Evolutionary conservation across 1,140 invertebrate genomes (phyloP), one percentile per base, ranked within the genome.

Genomic region (Steinernema feltiae): DNA sequence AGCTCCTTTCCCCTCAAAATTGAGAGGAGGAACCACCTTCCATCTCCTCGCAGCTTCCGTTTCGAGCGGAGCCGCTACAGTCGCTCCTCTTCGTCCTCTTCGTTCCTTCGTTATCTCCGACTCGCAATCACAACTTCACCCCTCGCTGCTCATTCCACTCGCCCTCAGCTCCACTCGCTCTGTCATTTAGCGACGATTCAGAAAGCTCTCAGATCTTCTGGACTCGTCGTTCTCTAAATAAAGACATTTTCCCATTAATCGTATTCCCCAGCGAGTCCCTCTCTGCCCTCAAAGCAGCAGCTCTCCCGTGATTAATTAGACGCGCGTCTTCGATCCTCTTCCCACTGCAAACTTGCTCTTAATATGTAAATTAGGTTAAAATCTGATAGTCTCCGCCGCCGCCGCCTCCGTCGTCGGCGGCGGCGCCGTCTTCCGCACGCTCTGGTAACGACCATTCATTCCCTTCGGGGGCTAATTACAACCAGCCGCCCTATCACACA

Each of bases 351-450:
- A 63, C 53, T 63, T 63, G 53, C 53, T 63, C 53, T 63, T 63
- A 63, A 63, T 63, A 63, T 63, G 53, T 63, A 63, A 63, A 63
- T 63, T 63, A 63, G 53, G 53, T 63, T 63, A 63, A 63, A 63
- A 63, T 63, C 53, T 63, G 53, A 63, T 63, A 15, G 53, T 63
- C 53, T 63, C 15, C 24, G 53, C 12, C 53, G 12, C 53, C 15
- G 12, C 7, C 53, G 15, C 53, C 15, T 63, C 53, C 3, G 53
- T 15, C 24, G 3, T n/a, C 53, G 41, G n/a, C 53, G 53, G 24
- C 53, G 53, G 24, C 53, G 41, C 7, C 41, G 41, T n/a, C 24
- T 21, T 27, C 24, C 24, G 53, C 15, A 21, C 53, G 7, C 15
- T 12, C 35, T 41, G 35, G 35, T 41, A 41, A 41, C 35, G 35